Percentiles rank a stretch among this genome's conserved stretches.
phyloP scores from a whole-genome alignment of 1,140 invertebrate species.

The Cheumatopsyche charites region DNA sequence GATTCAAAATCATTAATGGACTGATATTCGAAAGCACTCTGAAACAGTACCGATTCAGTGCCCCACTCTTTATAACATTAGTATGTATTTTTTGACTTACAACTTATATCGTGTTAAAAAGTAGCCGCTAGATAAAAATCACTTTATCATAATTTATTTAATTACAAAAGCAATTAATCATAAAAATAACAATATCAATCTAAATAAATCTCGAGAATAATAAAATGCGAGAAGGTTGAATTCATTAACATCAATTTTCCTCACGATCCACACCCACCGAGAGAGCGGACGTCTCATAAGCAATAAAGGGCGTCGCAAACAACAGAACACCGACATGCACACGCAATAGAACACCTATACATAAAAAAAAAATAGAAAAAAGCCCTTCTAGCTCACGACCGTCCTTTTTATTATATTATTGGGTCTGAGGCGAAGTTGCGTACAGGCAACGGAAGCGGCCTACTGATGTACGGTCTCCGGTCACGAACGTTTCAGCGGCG shows the following conservation, averaged over 20 bases:
- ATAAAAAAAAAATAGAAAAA: no score
- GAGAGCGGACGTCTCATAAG: constrained; percentile 33
- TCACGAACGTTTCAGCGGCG: constrained; percentile 29
- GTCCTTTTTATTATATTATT: constrained; percentile 36
- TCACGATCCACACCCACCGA: constrained; percentile 11
- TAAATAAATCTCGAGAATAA: no score
- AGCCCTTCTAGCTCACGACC: not conserved
- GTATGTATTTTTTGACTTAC: no score
- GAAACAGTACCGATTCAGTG: no score
- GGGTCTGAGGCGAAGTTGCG: constrained; percentile 33
- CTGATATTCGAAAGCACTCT: no score
- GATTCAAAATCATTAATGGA: no score
- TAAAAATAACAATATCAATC: no score
- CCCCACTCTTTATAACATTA: no score
- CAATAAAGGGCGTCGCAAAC: constrained; percentile 36
- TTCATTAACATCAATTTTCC: constrained; percentile 16
- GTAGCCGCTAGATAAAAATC: no score
- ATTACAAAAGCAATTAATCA: no score
- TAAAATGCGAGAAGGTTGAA: not conserved
- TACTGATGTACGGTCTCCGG: constrained; percentile 32
- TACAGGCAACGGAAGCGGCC: constrained; percentile 28
- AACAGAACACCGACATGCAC: not conserved
- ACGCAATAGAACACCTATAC: not conserved
- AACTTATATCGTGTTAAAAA: no score
- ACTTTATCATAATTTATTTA: no score